phyloP scores from a whole-genome alignment of 2,113 vertebrate genomes.

The Illadopsis cleaveri region DNA sequence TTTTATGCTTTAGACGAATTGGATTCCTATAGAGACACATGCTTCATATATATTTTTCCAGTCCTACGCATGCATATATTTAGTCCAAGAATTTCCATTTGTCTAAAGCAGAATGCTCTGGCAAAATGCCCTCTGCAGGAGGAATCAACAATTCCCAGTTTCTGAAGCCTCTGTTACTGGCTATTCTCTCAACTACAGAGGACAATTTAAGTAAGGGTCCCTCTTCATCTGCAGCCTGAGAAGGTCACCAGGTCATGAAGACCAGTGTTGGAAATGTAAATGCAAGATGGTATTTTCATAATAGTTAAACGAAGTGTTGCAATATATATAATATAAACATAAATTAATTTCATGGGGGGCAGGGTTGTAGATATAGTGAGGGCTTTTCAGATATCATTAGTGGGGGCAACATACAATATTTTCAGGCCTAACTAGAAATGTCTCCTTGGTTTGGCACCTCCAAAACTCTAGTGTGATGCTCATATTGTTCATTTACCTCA shows the following conservation, averaged over 20 bases:
- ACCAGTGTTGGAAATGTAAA: not conserved
- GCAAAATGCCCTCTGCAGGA: slow-evolving; percentile 20
- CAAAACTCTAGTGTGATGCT: not conserved
- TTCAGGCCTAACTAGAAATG: not conserved
- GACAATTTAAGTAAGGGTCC: not conserved
- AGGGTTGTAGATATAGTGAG: not conserved
- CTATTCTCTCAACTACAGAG: not conserved
- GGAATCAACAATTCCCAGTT: not conserved
- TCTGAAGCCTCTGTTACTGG: not conserved
- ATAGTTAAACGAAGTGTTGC: not conserved
- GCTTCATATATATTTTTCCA: slow-evolving; percentile 44
- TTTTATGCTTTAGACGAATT: not conserved
- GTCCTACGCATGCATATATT: slow-evolving; percentile 21
- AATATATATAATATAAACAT: not conserved
- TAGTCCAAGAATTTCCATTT: slow-evolving; percentile 51
- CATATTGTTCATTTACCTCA: not conserved
- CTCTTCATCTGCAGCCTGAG: not conserved
- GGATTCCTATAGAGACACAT: slow-evolving; percentile 20
- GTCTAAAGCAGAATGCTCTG: slow-evolving; percentile 40
- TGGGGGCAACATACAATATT: not conserved
- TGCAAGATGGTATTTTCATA: not conserved
- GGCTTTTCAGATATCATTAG: not conserved
- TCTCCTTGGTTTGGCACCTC: not conserved
- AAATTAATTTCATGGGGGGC: not conserved
- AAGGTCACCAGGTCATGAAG: not conserved